A percentile compares a stretch with the other conserved stretches of the same genome.
Conservation (phyloP, 2,797 vertebrate species). For the Lindbergichthys nudifrons region DNA sequence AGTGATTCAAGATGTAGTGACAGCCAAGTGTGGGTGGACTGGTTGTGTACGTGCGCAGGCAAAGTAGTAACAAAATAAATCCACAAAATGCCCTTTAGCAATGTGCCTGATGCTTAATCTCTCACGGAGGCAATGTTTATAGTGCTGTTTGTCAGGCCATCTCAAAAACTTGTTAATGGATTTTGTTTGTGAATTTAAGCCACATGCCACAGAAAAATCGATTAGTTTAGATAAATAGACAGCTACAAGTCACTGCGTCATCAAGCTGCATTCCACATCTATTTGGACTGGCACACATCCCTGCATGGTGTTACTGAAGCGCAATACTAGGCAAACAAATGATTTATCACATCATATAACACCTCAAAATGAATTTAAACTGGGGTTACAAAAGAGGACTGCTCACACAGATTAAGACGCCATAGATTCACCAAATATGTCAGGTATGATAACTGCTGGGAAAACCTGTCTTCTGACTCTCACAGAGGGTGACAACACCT, state of each 20-base stretch:
- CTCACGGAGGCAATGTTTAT: conserved; percentile 34
- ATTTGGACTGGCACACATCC: background rate
- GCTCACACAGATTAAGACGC: background rate
- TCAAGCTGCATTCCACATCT: background rate
- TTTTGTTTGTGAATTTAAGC: background rate
- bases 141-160: conserved; percentile 17
- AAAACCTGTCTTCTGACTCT: conserved; percentile 9
- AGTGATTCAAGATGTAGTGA: conserved; percentile 60
- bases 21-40: conserved; percentile 53
- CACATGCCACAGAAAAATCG: background rate
- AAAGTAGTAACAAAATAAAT: conserved; percentile 43
- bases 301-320: background rate
- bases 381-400: background rate
- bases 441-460: background rate
- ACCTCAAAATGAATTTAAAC: background rate
- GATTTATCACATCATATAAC: background rate
- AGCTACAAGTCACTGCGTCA: background rate
- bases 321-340: background rate
- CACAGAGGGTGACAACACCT: background rate
- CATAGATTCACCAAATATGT: background rate
- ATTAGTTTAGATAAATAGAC: background rate
- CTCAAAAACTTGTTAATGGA: conserved; percentile 12
- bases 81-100: conserved; percentile 44
- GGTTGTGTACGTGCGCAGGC: conserved; percentile 31
- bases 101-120: conserved; percentile 35